Base-by-base conservation (phyloP, 1,140 invertebrate genomes). In the Leptopilina boulardi region DNA sequence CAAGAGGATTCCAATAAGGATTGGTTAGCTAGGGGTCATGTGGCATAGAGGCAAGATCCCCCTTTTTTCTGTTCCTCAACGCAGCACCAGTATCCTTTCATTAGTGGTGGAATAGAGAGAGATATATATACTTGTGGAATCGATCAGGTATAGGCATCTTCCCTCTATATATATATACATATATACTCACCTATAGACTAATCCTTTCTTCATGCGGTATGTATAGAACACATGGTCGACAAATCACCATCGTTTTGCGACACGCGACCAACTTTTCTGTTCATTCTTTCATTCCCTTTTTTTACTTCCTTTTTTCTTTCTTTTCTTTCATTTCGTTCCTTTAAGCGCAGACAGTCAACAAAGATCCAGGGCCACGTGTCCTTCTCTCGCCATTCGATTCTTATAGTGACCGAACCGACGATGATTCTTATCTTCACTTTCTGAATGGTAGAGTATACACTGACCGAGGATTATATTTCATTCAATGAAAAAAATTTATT, bases 261-360 rank as follows among this genome's bases (percentile, higher is more conserved):
- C 88, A 89, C 89, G 85, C 87, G 88, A 89, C 86, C 84, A 80
- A 87, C 82, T 90, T 87, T 87, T 81, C 76, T 79, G 44, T 73
- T 76, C 77, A 73, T 74, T 26, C 73, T 77, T 26, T 77, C 47
- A 66, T 23, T 73, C 72, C 15, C 74, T 74, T 38, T 84, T 86
- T 83, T 84, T n/a, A n/a, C n/a, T n/a, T 77, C 83, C 85, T 82
- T 47, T 13, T 47, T 10, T 47, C 44, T 47, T 82, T 83, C 77
- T 84, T 86, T 83, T 23, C 70, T 78, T 34, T 76, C 44, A 59
- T 21, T 72, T 70, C 15, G n/a, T 75, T 74, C 26, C 76, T 84
- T 86, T 82, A 87, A 85, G 83, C 81, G 84, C 82, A 84, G 83
- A 83, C 84, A 84, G 83, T 84, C 84, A 84, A 75, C 42, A 76